Evolutionary conservation across 2,113 vertebrate genomes (phyloP), one percentile per base, ranked within the genome.

Genomic region (Ellobius talpinus): DNA sequence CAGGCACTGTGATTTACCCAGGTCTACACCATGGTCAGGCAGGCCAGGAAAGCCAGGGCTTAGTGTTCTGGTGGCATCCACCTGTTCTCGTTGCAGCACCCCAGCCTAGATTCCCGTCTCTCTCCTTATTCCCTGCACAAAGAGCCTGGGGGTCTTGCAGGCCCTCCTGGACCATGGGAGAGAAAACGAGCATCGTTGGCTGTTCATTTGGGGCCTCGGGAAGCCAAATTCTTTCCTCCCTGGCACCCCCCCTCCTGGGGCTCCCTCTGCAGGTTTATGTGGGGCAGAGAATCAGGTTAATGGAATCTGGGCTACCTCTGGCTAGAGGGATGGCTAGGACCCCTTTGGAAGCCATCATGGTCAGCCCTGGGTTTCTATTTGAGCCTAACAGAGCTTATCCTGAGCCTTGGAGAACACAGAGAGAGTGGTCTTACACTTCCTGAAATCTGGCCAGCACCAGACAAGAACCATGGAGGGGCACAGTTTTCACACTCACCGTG

Each of bases 271-370:
- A 97, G 96, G 95, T 61, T 95, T 98, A 97, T 97, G 96, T 97
- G 97, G 97, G 96, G 78, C 97, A 98, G 95, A 97, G 97, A 98
- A 97, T 97, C 97, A 98, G 97, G 97, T 98, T 97, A 98, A 98
- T 97, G 94, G 96, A 97, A 96, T 96, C 95, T 93, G 86, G 92
- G 87, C 91, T 96, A 96, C 97, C 95, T 97, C 93, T 97, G 97
- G 96, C 95, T 93, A 84, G 82, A 17, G 78, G 70, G 65, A 58
- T 3, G 81, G 89, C 74, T 14, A 94, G 91, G 11, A 45, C 72
- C 90, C 61, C 47, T 68, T 90, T 45, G 55, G 52, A 97, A 66
- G 36, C 79, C 89, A 87, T 24, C 14, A 2, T 79, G 96, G 96
- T 95, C 96, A 97, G 79, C 74, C 39, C n/a, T 87, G 29, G 36